Evolutionary conservation across 2,888 invertebrate genomes (phyloP), one percentile per base, ranked within the genome.

Genomic region (Hypolimnas misippus): DNA sequence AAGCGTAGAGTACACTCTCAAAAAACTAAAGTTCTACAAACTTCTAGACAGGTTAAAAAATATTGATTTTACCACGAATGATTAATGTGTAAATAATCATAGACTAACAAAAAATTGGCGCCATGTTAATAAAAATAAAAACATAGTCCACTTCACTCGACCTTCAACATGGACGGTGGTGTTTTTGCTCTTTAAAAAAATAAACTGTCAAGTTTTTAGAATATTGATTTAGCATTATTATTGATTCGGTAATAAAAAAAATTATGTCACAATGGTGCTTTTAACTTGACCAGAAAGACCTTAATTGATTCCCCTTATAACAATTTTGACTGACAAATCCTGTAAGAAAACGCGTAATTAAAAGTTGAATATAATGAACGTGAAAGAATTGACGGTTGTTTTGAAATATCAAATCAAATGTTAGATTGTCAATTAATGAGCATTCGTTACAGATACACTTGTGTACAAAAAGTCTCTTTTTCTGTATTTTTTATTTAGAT

Each of bases 21-120:
- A 31, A 8, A 50, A 29, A 14, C 25, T n/a, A 10, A 50, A 50
- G 12, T 14, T 40, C 14, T 6, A 40, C 14, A 14, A 40, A 14
- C 38, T 40, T 40, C 16, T 14, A 2, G 14, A 50, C 16, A 31
- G 31, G n/a, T 14, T 31, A 51, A 29, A 51, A 31, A 51, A 31
- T 21, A 19, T 38, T 38, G 12, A 19, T 38, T 55, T 42, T n/a
- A 12, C 16, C 12, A 10, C 7, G 25, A 25, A 2, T 25, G 5
- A 25, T 25, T 25, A 25, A 25, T 25, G 25, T 25, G 25, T 25
- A 16, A 44, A 46, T 35, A 44, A 66, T 53, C 42, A 65, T 63
- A 62, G 63, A 67, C 66, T 66, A 21, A 68, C 63, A 82, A 82
- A 80, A 81, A 81, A 52, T 73, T 81, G 82, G 81, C 82, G 82